Evolutionary conservation across 2,113 vertebrate species (phyloP).

Genomic region (Fukomys damarensis): DNA sequence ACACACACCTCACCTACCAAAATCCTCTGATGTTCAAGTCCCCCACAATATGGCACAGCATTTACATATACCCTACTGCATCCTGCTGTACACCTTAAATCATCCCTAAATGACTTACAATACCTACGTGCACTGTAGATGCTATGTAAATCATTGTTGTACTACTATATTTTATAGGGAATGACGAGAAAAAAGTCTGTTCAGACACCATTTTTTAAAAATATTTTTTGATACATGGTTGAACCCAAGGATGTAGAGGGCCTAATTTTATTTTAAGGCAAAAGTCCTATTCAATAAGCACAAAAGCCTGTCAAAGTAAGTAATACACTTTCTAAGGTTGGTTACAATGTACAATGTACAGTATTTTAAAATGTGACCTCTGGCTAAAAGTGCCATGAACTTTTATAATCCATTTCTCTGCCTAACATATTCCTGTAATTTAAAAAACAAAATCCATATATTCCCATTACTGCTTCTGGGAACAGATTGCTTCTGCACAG

Average conservation of each 20-base stretch:
- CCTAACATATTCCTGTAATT: constrained; percentile 18
- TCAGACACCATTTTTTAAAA: neutral
- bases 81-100: neutral
- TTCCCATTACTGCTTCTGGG: constrained; percentile 58
- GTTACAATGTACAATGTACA: neutral
- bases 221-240: neutral
- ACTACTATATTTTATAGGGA: neutral
- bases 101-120: neutral
- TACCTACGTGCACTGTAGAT: neutral
- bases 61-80: neutral
- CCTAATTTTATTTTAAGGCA: neutral
- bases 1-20: neutral
- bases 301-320: neutral
- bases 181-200: neutral
- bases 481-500: constrained; percentile 82
- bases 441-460: neutral
- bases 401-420: constrained; percentile 11
- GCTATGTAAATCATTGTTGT: neutral
- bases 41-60: neutral
- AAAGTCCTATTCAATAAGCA: neutral
- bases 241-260: neutral
- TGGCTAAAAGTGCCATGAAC: neutral
- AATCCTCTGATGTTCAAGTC: neutral
- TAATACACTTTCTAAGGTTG: neutral
- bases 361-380: constrained; percentile 11